Percentiles rank a stretch among this genome's conserved stretches.
These are phyloP conservation scores for Druon quercuslanigerum DNA, from an alignment of 1,140 invertebrate species.

Conservation along the genomic window DNA sequence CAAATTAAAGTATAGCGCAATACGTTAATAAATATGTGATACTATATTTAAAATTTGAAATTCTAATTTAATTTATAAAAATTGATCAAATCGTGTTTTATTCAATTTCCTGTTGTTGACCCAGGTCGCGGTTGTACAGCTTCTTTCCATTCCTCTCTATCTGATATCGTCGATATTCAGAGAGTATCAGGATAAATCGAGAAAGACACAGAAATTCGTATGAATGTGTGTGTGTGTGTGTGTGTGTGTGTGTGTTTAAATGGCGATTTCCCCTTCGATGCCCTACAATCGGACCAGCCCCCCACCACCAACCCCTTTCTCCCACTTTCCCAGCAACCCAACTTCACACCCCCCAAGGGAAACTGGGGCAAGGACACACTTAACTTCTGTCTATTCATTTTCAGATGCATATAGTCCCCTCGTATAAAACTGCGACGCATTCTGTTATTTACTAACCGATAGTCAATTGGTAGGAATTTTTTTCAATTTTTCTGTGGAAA, in stretches of 20 bases:
- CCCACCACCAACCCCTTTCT: constrained; percentile 16
- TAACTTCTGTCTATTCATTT: constrained; percentile 6
- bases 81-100: neutral
- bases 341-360: constrained; percentile 24
- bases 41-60: too few species aligned
- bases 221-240: neutral
- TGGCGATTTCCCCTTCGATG: constrained; percentile 13
- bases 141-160: neutral
- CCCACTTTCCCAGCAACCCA: neutral
- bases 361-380: constrained; percentile 16
- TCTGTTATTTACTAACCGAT: too few species aligned
- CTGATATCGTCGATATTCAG: neutral
- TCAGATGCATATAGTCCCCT: constrained; percentile 3
- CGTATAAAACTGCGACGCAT: too few species aligned
- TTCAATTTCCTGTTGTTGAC: constrained; percentile 16
- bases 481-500: too few species aligned
- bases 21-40: too few species aligned
- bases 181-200: constrained; percentile 8
- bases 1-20: too few species aligned
- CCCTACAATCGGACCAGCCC: constrained; percentile 8
- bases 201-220: neutral
- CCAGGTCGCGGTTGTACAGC: neutral
- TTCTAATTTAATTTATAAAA: neutral
- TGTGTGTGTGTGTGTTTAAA: neutral
- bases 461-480: too few species aligned